A percentile compares a stretch with the other conserved stretches of the same genome.
Conservation (phyloP, 2,113 vertebrate genomes). For the Irena cyanogastra region DNA sequence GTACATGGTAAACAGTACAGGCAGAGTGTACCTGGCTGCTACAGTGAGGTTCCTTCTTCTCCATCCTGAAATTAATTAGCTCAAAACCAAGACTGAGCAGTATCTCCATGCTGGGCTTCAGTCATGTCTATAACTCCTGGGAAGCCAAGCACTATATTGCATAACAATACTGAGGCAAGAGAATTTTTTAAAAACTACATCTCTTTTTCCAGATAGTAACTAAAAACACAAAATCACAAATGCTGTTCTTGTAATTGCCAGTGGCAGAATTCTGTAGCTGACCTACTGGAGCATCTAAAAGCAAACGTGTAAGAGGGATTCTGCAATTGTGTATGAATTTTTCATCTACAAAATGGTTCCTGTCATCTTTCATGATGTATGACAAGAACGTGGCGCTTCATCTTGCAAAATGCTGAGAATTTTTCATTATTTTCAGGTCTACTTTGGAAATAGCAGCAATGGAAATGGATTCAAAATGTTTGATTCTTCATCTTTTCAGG, state of each 20-base stretch:
- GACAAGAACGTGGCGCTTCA: not conserved
- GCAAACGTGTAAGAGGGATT: not conserved
- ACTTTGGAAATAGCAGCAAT: slow-evolving; percentile 75
- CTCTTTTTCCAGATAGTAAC: not conserved
- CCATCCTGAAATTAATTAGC: not conserved
- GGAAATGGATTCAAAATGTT: slow-evolving; percentile 86
- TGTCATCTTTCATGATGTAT: not conserved
- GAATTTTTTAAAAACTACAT: not conserved
- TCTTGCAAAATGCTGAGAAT: not conserved
- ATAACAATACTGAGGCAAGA: not conserved
- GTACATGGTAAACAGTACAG: not conserved
- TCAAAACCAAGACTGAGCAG: not conserved
- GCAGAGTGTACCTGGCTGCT: not conserved
- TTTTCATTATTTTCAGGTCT: slow-evolving; percentile 67
- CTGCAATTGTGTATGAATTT: not conserved
- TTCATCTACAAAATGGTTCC: not conserved
- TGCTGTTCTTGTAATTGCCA: not conserved
- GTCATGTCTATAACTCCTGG: not conserved
- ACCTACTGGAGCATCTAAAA: not conserved
- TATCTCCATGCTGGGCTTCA: not conserved
- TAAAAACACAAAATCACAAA: not conserved
- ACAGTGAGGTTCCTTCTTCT: not conserved
- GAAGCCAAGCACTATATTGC: not conserved
- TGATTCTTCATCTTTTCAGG: slow-evolving; percentile 79
- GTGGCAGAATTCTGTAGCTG: not conserved